Conservation (phyloP, 2,888 invertebrate species). For the Deladenus siricidicola region DNA sequence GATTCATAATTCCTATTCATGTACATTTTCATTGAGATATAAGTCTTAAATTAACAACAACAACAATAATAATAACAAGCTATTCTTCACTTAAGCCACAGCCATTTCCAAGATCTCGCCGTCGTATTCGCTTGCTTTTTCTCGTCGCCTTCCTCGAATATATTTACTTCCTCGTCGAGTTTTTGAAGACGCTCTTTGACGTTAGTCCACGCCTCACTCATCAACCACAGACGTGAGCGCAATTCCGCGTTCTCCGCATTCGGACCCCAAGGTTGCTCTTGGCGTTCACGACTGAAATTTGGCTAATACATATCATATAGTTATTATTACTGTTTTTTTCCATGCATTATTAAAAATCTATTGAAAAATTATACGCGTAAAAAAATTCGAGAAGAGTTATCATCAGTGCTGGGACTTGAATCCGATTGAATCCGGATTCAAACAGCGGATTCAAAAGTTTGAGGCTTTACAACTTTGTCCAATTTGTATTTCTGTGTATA, state of each 20-base stretch:
- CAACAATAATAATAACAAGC: neutral
- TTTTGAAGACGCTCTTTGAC: slow-evolving; percentile 16
- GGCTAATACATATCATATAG: neutral
- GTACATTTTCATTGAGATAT: no score
- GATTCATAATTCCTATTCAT: no score
- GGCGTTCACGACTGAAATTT: slow-evolving; percentile 41
- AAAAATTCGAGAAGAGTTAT: no score
- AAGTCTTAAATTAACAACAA: no score
- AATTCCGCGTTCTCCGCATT: slow-evolving; percentile 31
- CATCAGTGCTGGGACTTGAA: no score
- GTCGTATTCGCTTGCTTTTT: neutral
- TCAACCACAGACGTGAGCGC: slow-evolving; percentile 41
- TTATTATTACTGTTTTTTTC: neutral
- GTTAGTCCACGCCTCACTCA: slow-evolving; percentile 34
- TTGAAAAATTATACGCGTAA: no score
- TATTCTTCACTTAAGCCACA: slow-evolving; percentile 7
- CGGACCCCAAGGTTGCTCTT: slow-evolving; percentile 37
- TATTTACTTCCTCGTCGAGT: slow-evolving; percentile 9
- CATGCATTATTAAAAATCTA: neutral
- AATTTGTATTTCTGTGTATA: no score
- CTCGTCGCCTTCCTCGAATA: neutral
- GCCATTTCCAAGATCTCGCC: slow-evolving; percentile 6
- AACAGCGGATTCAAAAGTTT: no score
- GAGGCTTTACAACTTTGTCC: no score
- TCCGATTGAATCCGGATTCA: no score